Evolutionary conservation across 2,888 invertebrate species (phyloP), one percentile per base, ranked within the genome.

Genomic region (Brachynemurus nebulosus): DNA sequence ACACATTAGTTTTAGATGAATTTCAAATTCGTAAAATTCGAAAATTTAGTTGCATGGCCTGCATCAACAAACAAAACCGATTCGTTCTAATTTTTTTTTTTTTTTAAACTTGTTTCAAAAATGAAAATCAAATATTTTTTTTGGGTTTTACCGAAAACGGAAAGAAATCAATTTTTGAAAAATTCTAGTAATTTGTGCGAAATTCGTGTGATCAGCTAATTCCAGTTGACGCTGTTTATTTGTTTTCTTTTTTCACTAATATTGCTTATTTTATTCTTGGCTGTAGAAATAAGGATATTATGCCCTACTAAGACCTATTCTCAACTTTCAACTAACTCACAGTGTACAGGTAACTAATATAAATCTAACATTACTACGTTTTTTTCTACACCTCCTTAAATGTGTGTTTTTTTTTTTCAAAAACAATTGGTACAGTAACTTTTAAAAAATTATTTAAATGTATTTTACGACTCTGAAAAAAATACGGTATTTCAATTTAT

Each of bases 231-330:
- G 40, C n/a, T 40, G 18, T 33, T 34, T 21, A 40, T 25, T 16
- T 21, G 40, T 20, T 40, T 12, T 14, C 16, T 40, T 23, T 14
- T 40, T 40, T 21, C 14, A 40, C 40, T 40, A 40, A 40, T 33
- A 11, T 14, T 20, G 42, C 42, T 43, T 43, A 27, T 43, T 18
- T 43, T 36, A 19, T 37, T 37, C 37, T 37, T 37, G 18, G 37
- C 35, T 71, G 65, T 75, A 80, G 79, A 80, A 71, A 74, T 79
- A 74, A 76, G 79, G 77, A 77, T 79, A 74, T 72, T 78, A 68
- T 79, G 78, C 70, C 78, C 79, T 64, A 76, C 78, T 68, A 80
- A 79, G 76, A 75, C 77, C 66, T 78, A 74, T 68, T 78, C 76
- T 62, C 79, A 78, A 68, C 74, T 77, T 57, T 78, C 79, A 60